These are phyloP conservation scores for Ciona savignyi DNA, from an alignment of 23 tunicate genomes.

Conservation along the genomic window DNA sequence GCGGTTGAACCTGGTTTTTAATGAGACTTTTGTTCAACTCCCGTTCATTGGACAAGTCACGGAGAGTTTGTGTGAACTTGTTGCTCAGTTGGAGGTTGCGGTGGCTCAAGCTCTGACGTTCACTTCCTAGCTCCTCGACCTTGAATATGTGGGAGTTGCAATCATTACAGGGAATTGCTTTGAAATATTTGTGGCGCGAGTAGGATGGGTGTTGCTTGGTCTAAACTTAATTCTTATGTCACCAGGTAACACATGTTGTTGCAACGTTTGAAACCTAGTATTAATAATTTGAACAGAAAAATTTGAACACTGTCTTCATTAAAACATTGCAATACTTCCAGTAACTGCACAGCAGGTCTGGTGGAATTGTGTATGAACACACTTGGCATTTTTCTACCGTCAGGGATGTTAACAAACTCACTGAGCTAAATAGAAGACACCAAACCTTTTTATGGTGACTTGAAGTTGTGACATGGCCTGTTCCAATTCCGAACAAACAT, in stretches of 20 bases:
- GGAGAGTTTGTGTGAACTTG: conserved; percentile 25
- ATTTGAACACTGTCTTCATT: too few species aligned
- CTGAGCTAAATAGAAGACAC: too few species aligned
- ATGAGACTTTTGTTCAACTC: conserved; percentile 66
- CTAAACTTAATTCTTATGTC: too few species aligned
- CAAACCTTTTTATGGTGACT: conserved; percentile 6
- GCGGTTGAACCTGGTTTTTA: conserved; percentile 85
- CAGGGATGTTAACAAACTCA: too few species aligned
- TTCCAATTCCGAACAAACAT: conserved; percentile 19
- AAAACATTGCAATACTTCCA: too few species aligned
- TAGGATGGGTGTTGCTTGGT: neutral
- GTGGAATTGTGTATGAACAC: too few species aligned
- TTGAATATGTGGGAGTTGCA: neutral
- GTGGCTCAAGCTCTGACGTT: conserved; percentile 36
- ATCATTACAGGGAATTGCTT: neutral
- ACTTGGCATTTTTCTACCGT: too few species aligned
- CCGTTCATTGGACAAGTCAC: conserved; percentile 54
- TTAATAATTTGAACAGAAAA: too few species aligned
- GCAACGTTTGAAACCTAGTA: too few species aligned
- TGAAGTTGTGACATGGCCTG: neutral
- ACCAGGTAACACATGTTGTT: too few species aligned
- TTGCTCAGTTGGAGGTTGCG: conserved; percentile 20
- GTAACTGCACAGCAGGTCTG: too few species aligned
- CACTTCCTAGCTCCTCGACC: conserved; percentile 36
- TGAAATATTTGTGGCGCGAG: neutral